Base-by-base conservation (phyloP, 1,140 invertebrate species). In the Heliconius himera region DNA sequence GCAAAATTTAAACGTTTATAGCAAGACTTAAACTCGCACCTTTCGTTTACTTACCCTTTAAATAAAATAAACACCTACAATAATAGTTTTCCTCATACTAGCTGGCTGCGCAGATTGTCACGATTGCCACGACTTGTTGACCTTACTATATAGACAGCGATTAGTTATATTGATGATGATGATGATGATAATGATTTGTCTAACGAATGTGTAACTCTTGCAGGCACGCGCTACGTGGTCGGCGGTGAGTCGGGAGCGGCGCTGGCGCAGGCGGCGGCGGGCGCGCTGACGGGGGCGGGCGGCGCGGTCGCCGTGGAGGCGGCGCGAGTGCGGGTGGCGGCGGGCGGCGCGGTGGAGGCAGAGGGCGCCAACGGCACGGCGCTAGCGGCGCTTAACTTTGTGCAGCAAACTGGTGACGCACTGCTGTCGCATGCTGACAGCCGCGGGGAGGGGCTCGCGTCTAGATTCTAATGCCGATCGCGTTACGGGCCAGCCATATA, bases 371-470 rank as follows among this genome's bases (percentile, higher is more conserved):
- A 86, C 83, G 81, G 89, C 29, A 78, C 89, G 36, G n/a, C 96
- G 36, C 20, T 96, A 95, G 87, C 93, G 22, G 95, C 95, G 49
- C 93, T 95, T 76, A 96, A 96, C 90, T 90, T 96, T 56, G 95
- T 96, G 56, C 95, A 95, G 85, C 96, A 96, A 90, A 82, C 90
- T 29, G 95, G 89, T 66, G 96, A 96, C 87, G 89, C 89, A 74
- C 89, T 96, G 4, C 88, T 92, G 73, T 96, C 96, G 20, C 96
- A 96, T 89, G 96, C 96, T 1, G 96, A 96, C 85, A 96, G 96
- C 85, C 91, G 96, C 87, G 96, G 96, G 70, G 96, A 95, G 41
- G 96, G 96, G 29, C 93, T 96, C 79, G 95, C 96, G 41, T 96
- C 95, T 72, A 95, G 96, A 83, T 96, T 96, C 91, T 96, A 91